These are phyloP conservation scores for Archips crataeganus DNA, from an alignment of 2,888 invertebrate species.

Conservation along the genomic window DNA sequence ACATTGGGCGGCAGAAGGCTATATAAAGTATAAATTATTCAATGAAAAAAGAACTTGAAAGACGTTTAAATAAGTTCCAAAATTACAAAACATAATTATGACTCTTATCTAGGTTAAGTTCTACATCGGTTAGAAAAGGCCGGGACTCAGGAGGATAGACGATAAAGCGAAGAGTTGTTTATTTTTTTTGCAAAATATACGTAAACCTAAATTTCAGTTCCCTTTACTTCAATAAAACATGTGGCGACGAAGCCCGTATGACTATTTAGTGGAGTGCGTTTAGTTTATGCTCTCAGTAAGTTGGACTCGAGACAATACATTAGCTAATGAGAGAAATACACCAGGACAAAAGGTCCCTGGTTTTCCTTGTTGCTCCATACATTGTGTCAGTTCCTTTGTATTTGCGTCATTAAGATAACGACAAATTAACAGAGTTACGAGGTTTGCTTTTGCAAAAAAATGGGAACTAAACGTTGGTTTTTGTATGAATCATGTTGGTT, in stretches of 20 bases:
- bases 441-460: slow-evolving; percentile 21
- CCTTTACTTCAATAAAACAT: slow-evolving; percentile 1
- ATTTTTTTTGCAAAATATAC: no score
- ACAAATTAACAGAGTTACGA: slow-evolving; percentile 24
- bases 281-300: slow-evolving; percentile 1
- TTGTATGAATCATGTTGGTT: slow-evolving; percentile 49
- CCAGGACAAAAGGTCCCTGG: slow-evolving; percentile 22
- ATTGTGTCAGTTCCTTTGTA: slow-evolving; percentile 32
- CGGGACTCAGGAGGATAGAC: no score
- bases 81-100: no score
- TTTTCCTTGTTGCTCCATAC: slow-evolving; percentile 29
- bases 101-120: no score
- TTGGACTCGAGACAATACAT: slow-evolving; percentile 34
- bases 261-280: slow-evolving; percentile 4
- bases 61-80: no score
- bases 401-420: slow-evolving; percentile 27
- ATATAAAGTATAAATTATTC: no score
- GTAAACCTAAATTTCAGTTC: no score
- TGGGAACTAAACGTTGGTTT: not conserved
- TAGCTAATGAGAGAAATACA: slow-evolving; percentile 37
- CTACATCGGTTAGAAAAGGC: no score
- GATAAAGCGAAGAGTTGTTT: no score
- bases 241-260: not conserved
- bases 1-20: no score
- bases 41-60: no score